These are phyloP conservation scores for Palythoa caribaeorum DNA, from an alignment of 92 coral and sea anemone genomes.

Conservation along the genomic window DNA sequence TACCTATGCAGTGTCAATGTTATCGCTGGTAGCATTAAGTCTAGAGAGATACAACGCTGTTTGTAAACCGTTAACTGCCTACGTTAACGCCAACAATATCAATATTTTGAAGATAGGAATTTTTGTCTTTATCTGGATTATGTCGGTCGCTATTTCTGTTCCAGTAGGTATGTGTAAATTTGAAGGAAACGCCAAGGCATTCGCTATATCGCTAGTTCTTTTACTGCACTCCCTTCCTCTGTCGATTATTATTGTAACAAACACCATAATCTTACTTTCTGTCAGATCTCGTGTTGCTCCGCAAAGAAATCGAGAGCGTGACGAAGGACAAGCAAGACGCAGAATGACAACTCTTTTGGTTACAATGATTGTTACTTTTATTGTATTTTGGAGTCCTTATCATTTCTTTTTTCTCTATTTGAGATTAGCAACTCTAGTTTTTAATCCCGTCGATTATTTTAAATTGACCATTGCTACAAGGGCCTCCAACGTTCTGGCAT, in stretches of 20 bases:
- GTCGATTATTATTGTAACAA: slow-evolving; percentile 23
- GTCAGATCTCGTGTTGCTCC: slow-evolving; percentile 61
- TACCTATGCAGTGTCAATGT: slow-evolving; percentile 52
- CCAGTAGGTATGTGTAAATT: slow-evolving; percentile 54
- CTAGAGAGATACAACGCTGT: slow-evolving; percentile 46
- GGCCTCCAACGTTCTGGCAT: slow-evolving; percentile 14
- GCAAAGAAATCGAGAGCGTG: slow-evolving; percentile 16
- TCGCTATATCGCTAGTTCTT: slow-evolving; percentile 32
- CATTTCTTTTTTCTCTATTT: slow-evolving; percentile 32
- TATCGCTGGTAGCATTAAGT: slow-evolving; percentile 55
- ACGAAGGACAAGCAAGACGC: slow-evolving; percentile 5
- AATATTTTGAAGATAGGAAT: slow-evolving; percentile 43
- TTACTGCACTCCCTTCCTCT: slow-evolving; percentile 57
- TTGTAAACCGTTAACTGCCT: slow-evolving; percentile 5
- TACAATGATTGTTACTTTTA: slow-evolving; percentile 25
- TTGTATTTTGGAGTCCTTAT: slow-evolving; percentile 62
- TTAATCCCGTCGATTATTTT: slow-evolving; percentile 10
- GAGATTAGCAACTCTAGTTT: background rate
- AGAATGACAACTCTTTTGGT: slow-evolving; percentile 43
- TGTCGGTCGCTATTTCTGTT: slow-evolving; percentile 49
- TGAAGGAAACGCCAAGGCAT: slow-evolving; percentile 31
- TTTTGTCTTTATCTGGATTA: slow-evolving; percentile 48
- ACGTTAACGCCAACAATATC: slow-evolving; percentile 26
- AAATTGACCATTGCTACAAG: slow-evolving; percentile 36
- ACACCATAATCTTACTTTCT: slow-evolving; percentile 39